Evolutionary conservation across 2,113 vertebrate species (phyloP).

Genomic region (Pogonocichla stellata): DNA sequence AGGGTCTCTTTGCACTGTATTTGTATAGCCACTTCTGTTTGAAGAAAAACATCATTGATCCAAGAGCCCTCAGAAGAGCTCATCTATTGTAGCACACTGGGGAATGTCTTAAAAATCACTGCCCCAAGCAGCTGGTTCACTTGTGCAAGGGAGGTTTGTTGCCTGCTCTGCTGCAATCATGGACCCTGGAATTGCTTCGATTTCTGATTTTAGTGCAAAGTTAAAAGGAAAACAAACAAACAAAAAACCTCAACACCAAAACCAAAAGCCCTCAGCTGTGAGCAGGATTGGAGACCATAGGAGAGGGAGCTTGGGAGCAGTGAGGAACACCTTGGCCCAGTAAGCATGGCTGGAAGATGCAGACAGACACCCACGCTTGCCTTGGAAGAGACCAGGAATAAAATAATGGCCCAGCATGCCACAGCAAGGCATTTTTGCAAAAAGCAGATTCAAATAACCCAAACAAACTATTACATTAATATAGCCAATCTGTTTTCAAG

Average conservation of each 20-base stretch:
- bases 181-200: neutral
- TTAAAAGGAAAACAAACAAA: neutral
- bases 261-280: accelerated
- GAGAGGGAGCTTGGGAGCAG: neutral
- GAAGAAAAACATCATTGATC: constrained; percentile 23
- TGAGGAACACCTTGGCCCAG: neutral
- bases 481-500: neutral
- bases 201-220: neutral
- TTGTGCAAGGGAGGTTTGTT: neutral
- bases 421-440: neutral
- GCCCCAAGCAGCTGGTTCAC: neutral
- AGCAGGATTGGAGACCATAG: neutral
- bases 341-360: accelerated
- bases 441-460: neutral
- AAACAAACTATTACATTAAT: neutral
- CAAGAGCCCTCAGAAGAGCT: neutral
- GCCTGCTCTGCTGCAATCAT: neutral
- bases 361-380: neutral
- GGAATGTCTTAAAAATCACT: neutral
- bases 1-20: constrained; percentile 23
- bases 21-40: constrained; percentile 31
- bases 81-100: neutral
- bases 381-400: neutral
- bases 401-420: neutral
- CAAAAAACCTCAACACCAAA: accelerated